Conservation (phyloP, 2,888 invertebrate species). For the Ennomos quercinarius region DNA sequence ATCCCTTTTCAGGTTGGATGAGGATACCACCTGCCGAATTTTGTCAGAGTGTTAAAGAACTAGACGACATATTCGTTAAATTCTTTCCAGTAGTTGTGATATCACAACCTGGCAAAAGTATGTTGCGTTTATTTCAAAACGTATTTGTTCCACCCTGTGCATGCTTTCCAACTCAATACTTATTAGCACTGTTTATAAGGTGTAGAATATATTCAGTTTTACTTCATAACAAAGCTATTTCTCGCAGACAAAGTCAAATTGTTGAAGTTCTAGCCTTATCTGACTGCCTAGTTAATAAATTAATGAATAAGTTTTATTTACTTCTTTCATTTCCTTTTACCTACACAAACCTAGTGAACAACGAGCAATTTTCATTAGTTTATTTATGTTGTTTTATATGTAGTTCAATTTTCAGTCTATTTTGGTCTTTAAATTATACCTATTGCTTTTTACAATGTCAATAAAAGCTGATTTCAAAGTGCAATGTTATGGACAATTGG, state of each 20-base stretch:
- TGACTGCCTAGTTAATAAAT: background rate
- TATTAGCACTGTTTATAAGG: constrained; percentile 4
- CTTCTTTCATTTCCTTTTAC: too few species aligned
- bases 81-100: background rate
- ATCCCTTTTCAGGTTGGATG: background rate
- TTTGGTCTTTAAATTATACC: too few species aligned
- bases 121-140: background rate
- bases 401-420: too few species aligned
- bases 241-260: too few species aligned
- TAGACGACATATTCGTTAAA: background rate
- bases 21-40: constrained; percentile 1
- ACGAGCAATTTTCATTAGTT: too few species aligned
- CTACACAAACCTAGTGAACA: too few species aligned
- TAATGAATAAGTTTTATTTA: background rate
- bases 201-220: constrained; percentile 9
- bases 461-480: too few species aligned
- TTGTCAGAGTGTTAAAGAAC: background rate
- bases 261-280: too few species aligned
- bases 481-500: too few species aligned
- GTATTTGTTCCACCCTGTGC: background rate
- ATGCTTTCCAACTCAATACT: constrained; percentile 8
- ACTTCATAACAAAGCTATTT: constrained; percentile 5
- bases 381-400: too few species aligned
- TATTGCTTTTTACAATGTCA: too few species aligned
- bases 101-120: background rate